Evolutionary conservation across 2,888 invertebrate genomes (phyloP), one percentile per base, ranked within the genome.

Genomic region (Fragum whitleyi): DNA sequence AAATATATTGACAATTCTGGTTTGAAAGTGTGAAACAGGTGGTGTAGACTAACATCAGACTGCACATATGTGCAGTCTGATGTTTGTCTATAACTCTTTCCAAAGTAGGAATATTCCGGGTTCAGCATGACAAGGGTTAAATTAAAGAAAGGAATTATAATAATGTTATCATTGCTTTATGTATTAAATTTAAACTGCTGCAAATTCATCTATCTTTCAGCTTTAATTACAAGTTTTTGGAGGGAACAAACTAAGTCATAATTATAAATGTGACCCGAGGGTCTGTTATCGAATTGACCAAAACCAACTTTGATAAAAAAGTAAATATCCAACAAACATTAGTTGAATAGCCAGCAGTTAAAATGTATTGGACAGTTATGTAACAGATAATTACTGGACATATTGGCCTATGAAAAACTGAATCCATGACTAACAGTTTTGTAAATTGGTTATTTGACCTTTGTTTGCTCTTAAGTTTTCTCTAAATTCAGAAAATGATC

Each of bases 291-390:
- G 42, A 65, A 65, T 42, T 65, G 65, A 42, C 65, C 36, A 65
- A 57, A 65, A 65, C 39, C 47, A 42, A 42, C 65, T 42, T 42
- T 42, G 65, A 65, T 65, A 65, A 65, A 65, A 65, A 65, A 65
- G 42, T 65, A 65, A 42, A 42, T 65, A 65, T 65, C 42, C 7
- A 42, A 65, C 65, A 65, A 65, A 42, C 47, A 47, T 47, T 47
- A n/a, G 47, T 16, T n/a, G 47, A 65, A 65, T 65, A 65, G 65
- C 65, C 65, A 65, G 65, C 19, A 65, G 65, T 65, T 23, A 65
- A 62, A 65, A 39, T 42, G 23, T 65, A 65, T 65, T 65, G 23
- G 21, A 36, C 26, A 0, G 19, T 65, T n/a, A 65, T 42, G 26
- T 65, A 39, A 65, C 23, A 39, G 65, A 26, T 65, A 65, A 65